A percentile compares a stretch with the other conserved stretches of the same genome.
These are phyloP conservation scores for Aphrocallistes beatrix DNA, from an alignment of 37 sponge, comb jelly and placozoan genomes.

Conservation along the genomic window DNA sequence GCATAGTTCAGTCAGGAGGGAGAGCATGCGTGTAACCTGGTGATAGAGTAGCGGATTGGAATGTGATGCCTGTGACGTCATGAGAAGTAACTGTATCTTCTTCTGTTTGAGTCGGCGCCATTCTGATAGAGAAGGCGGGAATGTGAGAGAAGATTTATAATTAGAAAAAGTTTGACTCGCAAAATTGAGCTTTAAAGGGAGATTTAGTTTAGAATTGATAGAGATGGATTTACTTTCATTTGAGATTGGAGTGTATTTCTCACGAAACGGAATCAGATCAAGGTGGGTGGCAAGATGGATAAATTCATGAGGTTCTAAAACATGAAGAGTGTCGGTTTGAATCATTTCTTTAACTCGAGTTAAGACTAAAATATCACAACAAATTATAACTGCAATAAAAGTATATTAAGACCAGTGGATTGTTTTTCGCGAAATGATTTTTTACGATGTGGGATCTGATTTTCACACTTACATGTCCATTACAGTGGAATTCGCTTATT, in stretches of 20 bases:
- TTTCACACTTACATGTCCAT: no score
- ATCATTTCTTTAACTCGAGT: no score
- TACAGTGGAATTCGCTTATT: no score
- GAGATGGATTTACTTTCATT: background rate
- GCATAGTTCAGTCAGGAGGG: background rate
- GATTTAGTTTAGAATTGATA: background rate
- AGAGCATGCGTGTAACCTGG: background rate
- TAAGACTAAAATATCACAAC: no score
- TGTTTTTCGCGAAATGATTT: no score
- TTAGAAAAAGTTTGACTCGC: conserved; percentile 6
- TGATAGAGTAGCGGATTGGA: background rate
- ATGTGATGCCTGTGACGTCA: background rate
- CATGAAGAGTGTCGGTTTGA: background rate
- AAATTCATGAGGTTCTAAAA: background rate
- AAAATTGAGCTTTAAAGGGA: background rate
- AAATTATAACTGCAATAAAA: no score
- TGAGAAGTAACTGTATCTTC: background rate
- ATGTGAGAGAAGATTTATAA: background rate
- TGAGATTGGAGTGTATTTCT: background rate
- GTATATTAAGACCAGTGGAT: no score
- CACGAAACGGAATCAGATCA: background rate
- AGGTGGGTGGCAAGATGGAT: background rate
- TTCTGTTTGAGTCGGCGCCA: conserved; percentile 11
- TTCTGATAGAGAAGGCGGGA: background rate
- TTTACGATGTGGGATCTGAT: no score